Percentiles rank a stretch among this genome's conserved stretches.
Conservation (phyloP, 1,140 invertebrate genomes). For the Sweltsa coloradensis region DNA sequence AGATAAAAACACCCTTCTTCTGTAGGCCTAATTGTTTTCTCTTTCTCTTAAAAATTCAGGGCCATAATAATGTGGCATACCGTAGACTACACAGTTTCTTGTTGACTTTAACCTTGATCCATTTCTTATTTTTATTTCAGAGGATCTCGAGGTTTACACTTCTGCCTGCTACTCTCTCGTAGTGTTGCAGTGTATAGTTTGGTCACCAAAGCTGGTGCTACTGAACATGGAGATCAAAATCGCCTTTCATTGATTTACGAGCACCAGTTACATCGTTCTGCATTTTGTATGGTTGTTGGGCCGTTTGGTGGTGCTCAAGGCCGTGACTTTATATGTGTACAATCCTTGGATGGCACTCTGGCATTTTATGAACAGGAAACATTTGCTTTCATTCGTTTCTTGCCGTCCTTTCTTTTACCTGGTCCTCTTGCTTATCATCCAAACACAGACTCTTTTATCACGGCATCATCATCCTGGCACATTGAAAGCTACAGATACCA, state of each 20-base stretch:
- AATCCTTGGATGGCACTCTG: slow-evolving; percentile 71
- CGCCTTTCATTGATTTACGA: slow-evolving; percentile 44
- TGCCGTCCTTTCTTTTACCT: slow-evolving; percentile 65
- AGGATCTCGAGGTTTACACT: slow-evolving; percentile 2
- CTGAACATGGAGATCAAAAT: slow-evolving; percentile 35
- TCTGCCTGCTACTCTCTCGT: slow-evolving; percentile 3
- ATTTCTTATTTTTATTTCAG: not conserved
- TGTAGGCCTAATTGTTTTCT: too few species aligned
- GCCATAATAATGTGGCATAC: too few species aligned
- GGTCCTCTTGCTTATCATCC: slow-evolving; percentile 61
- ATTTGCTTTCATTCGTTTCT: slow-evolving; percentile 57
- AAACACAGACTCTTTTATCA: slow-evolving; percentile 70
- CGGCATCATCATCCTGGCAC: slow-evolving; percentile 55
- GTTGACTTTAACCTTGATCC: not conserved
- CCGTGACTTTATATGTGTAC: slow-evolving; percentile 75
- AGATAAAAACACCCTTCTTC: too few species aligned
- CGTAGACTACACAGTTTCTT: too few species aligned
- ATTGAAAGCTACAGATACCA: slow-evolving; percentile 70
- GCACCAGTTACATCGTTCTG: slow-evolving; percentile 47
- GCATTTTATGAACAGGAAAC: slow-evolving; percentile 82
- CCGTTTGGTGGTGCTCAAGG: slow-evolving; percentile 67
- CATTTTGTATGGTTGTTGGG: slow-evolving; percentile 56
- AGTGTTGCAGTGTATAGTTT: slow-evolving; percentile 7
- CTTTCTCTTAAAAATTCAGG: too few species aligned
- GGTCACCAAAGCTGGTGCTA: slow-evolving; percentile 1